A percentile compares a stretch with the other conserved stretches of the same genome.
Evolutionary conservation across 2,888 invertebrate genomes (phyloP).

Genomic region (Macroteleia sp.): DNA sequence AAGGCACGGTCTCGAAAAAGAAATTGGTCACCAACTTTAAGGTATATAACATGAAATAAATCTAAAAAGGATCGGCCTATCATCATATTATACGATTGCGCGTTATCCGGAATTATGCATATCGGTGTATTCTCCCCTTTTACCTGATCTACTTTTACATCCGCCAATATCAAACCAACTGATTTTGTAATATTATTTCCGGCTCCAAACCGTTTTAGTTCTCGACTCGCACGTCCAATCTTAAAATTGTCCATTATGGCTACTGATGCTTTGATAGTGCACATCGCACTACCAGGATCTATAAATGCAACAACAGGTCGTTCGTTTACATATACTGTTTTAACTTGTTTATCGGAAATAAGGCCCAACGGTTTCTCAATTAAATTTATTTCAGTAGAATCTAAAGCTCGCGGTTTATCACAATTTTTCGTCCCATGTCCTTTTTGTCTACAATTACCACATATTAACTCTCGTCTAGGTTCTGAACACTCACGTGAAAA

Average conservation of each 20-base stretch:
- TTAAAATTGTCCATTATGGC: no score
- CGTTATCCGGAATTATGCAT: constrained; percentile 7
- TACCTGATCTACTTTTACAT: background rate
- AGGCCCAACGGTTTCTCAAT: background rate
- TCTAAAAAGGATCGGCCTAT: constrained; percentile 11
- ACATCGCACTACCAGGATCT: background rate
- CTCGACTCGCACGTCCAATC: background rate
- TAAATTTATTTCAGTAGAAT: background rate
- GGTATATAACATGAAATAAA: no score
- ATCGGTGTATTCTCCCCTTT: background rate
- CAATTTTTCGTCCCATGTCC: constrained; percentile 20
- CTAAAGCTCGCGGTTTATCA: background rate
- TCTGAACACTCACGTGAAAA: constrained; percentile 18
- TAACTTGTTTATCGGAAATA: background rate
- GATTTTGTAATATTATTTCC: background rate
- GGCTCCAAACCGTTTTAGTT: background rate
- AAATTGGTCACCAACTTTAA: no score
- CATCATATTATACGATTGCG: constrained; percentile 16
- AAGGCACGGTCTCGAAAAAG: no score
- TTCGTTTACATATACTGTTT: background rate
- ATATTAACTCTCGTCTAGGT: background rate
- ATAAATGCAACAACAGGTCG: background rate
- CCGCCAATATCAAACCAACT: background rate
- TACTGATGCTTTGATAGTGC: no score
- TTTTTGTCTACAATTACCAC: constrained; percentile 21